Base-by-base conservation (phyloP, 1,140 invertebrate species). In the Nephotettix cincticeps region DNA sequence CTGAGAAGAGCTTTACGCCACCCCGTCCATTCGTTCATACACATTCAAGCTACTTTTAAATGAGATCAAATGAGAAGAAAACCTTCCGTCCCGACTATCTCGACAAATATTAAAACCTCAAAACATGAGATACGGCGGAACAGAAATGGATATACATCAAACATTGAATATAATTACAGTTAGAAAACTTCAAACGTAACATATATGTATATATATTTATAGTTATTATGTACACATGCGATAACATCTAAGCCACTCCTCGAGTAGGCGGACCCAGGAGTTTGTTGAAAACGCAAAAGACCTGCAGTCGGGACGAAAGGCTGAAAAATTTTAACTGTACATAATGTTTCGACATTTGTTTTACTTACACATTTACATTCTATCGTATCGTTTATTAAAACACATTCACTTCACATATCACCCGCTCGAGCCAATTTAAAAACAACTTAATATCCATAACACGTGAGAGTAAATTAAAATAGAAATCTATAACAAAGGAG, bases 21-120 rank as follows among this genome's bases (percentile, higher is more conserved):
- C 23, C 56, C 56, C 21, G 9, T 61, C 25, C 4, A 6, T 36
- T 25, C 47, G 3, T 19, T 25, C 47, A 4, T 19, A 51, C 21
- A 61, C 56, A 27, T 61, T 61, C 56, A 61, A 61, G 27, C 47
- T 19, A 19, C 14, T 51, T 51, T 21, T 51, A 19, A 61, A 61
- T 61, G 56, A 61, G 56, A 61, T 61, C 56, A 61, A 61, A 51
- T 9, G 47, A 51, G 47, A n/a, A 51, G 47, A 19, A 21, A 9
- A n/a, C 47, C 47, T 51, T 51, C 21, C 21, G 47, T 51, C 47
- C 47, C 47, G 19, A 51, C 47, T 51, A 14, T 14, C 32, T 40
- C 36, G 17, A 51, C 21, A 51, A 51, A 51, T 4, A 9, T 51
- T 40, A 17, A 40, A 51, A 17, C 21, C 21, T 51, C 21, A n/a